Evolutionary conservation across 2,797 vertebrate genomes (phyloP).

Genomic region (Thunnus albacares): DNA sequence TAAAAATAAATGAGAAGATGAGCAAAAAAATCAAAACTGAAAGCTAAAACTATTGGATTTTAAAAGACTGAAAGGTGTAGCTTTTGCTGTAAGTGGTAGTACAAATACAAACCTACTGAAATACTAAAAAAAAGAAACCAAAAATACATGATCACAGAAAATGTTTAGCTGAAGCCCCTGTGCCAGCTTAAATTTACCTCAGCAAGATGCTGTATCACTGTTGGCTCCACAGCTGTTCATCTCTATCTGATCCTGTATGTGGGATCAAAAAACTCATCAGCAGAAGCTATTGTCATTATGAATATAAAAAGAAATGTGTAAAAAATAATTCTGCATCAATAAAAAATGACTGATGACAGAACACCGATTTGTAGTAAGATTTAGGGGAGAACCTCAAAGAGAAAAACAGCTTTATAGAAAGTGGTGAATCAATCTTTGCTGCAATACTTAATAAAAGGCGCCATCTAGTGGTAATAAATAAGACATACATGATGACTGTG

Average conservation of each 20-base stretch:
- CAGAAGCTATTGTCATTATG: background rate
- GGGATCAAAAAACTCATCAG: background rate
- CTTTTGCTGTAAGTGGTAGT: background rate
- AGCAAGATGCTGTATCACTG: background rate
- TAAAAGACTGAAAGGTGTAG: background rate
- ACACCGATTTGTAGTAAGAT: background rate
- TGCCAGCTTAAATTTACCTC: background rate
- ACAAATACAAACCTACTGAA: background rate
- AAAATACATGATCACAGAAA: background rate
- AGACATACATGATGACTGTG: background rate
- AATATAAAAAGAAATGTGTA: background rate
- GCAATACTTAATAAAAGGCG: conserved; percentile 41
- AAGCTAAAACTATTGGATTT: background rate
- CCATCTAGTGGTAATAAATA: conserved; percentile 66
- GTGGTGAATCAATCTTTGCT: background rate
- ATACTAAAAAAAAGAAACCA: background rate
- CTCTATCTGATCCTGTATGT: background rate
- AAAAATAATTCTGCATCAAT: background rate
- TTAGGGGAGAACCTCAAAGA: background rate
- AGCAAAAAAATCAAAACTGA: too few species aligned
- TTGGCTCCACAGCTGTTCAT: background rate
- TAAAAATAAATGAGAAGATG: background rate
- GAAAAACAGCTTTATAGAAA: too few species aligned
- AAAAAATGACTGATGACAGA: background rate
- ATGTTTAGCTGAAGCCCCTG: background rate